phyloP scores from a whole-genome alignment of 2,797 vertebrate species.

The Kryptolebias ocellatus region DNA sequence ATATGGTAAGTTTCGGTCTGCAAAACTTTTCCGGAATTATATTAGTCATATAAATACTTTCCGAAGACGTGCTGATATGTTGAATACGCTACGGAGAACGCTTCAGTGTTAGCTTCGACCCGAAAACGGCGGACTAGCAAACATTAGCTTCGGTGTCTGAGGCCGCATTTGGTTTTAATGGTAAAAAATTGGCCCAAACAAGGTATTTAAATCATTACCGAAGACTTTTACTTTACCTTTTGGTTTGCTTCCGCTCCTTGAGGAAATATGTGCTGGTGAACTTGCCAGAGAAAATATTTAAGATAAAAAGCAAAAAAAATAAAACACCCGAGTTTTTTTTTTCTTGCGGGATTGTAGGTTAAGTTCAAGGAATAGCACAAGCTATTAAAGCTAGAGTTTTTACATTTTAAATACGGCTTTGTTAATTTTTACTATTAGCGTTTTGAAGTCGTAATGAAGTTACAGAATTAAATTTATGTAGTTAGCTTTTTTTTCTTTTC shows the following conservation, averaged over 20 bases:
- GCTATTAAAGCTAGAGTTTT: not conserved
- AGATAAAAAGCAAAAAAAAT: no score
- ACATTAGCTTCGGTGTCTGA: no score
- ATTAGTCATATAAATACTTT: rapidly evolving
- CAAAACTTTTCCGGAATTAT: no score
- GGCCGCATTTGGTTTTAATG: no score
- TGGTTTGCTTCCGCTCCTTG: not conserved
- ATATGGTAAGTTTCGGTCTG: constrained; percentile 60
- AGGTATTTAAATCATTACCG: not conserved
- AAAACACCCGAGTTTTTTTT: not conserved
- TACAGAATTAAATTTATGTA: not conserved
- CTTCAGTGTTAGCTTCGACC: not conserved
- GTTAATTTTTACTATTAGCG: not conserved
- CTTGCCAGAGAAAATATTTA: not conserved
- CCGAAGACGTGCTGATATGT: no score
- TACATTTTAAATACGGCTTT: not conserved
- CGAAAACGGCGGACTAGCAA: not conserved
- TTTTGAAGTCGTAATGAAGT: not conserved
- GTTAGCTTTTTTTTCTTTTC: no score
- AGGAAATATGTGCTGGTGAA: not conserved
- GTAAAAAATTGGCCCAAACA: no score
- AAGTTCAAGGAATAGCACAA: not conserved
- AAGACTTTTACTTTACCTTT: not conserved
- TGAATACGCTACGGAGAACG: not conserved
- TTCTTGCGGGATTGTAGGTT: not conserved